Base-by-base conservation (phyloP, 1,140 invertebrate genomes). In the Temnothorax nylanderi region DNA sequence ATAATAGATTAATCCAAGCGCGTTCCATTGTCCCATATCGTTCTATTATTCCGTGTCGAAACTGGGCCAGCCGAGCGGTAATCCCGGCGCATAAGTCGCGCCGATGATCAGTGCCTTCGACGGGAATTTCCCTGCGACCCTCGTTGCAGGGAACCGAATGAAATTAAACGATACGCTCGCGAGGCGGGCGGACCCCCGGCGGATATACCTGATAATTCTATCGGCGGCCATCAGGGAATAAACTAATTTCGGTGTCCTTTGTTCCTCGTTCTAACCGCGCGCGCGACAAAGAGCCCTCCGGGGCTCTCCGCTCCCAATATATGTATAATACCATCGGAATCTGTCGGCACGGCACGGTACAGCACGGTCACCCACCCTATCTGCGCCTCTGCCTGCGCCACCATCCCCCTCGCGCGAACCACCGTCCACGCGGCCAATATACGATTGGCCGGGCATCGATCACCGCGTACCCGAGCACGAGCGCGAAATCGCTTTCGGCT, bases 221-320 rank as follows among this genome's bases (percentile, higher is more conserved):
- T 91, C 89, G 86, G 69, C 54, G 58, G 74, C 86, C 85, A 89
- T 89, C 87, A 67, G 88, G 72, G 86, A 86, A 88, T 91, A 91
- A 91, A 90, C 89, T 88, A 91, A 91, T 91, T 91, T 91, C 77
- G 49, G 44, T 74, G 60, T 76, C 86, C 90, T 91, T 91, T 91
- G 90, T 91, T 86, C 76, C 54, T 37, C 60, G 54, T 54, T 78
- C 85, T 67, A 58, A 77, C 32, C 54, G 56, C 37, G 18, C 60
- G 77, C 77, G 77, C 77, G 77, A 81, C 77, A 81, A 81, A 81
- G 77, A 81, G 77, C 77, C 62, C 60, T 47, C 65, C 77, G 44
- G 60, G 44, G 26, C 60, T 80, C 47, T 78, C 62, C 76, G 60
- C 60, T 65, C 47, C n/a, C 77, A 21, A 67, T 81, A 81, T 81